A percentile compares a stretch with the other conserved stretches of the same genome.
phyloP scores from a whole-genome alignment of 2,797 vertebrate species.

The Silurus aristotelis region DNA sequence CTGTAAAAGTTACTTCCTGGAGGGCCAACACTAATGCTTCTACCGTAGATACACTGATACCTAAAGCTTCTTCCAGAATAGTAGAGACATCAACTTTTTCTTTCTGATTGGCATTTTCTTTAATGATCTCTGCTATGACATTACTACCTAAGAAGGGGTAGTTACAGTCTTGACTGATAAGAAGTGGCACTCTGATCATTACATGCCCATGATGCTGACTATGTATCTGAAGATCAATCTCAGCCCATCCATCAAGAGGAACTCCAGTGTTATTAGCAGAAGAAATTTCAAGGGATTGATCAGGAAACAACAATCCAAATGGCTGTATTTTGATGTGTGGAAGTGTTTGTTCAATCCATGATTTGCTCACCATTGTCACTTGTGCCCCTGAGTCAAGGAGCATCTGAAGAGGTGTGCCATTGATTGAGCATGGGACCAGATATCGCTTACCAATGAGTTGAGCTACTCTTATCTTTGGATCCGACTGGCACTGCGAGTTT shows the following conservation, averaged over 20 bases:
- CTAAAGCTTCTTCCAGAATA: not conserved
- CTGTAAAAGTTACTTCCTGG: not conserved
- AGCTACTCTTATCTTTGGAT: not conserved
- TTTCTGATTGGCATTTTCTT: not conserved
- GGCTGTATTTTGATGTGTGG: not conserved
- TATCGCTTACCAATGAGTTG: conserved; percentile 22
- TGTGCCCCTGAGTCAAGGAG: not conserved
- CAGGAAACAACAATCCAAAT: not conserved
- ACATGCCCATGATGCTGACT: too few relatives aligned
- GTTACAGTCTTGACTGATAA: too few relatives aligned
- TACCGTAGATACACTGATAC: not conserved
- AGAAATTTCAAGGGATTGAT: not conserved
- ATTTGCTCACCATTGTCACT: not conserved
- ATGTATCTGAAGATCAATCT: too few relatives aligned
- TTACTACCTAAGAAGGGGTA: too few relatives aligned
- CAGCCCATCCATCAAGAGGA: not conserved
- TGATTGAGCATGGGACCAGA: not conserved
- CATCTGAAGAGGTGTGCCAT: not conserved
- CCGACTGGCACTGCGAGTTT: not conserved
- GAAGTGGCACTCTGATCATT: too few relatives aligned
- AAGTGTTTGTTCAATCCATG: not conserved
- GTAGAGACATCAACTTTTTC: not conserved
- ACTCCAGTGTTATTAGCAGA: not conserved
- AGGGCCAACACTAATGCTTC: not conserved
- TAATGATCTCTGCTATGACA: too few relatives aligned